Base-by-base conservation (phyloP, 1,140 invertebrate genomes). In the Drosophila rhopaloa region DNA sequence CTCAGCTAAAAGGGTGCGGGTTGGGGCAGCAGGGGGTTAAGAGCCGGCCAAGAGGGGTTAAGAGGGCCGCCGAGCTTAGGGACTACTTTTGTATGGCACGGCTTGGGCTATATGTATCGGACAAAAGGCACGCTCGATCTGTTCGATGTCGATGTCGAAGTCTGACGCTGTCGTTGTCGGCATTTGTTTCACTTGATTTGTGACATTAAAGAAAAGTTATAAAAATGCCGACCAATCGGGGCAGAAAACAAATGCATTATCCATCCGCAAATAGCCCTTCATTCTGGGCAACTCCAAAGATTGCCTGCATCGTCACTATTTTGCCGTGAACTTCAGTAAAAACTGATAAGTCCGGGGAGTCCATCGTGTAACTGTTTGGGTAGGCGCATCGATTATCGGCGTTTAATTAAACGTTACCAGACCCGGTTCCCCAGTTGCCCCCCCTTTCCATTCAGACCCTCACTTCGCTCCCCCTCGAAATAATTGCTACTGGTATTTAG, bases 401-500 rank as follows among this genome's bases (percentile, higher is more conserved):
- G 48, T 86, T 86, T 88, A 86, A 86, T 86, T 86, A 86, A 88
- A 83, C 79, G 76, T 75, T 76, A 76, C 78, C 65, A 70, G 46
- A 54, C 54, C 65, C 29, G 37, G 24, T 40, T 51, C 38, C 38
- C 32, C 47, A 29, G n/a, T 5, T 13, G 13, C 10, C 10, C 0
- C 32, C 6, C 10, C 16, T 10, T 0, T 2, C 29, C 5, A 32
- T 8, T 27, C 4, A 19, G 40, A 37, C 32, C 44, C 60, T 37
- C 50, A 40, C 70, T 38, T 16, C 40, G 29, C 60, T 46, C 40
- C 71, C 50, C 73, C 55, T 53, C 66, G 50, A 78, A 73, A 89
- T 89, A 78, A 84, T 89, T 84, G 84, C 84, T 89, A 89, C 84
- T 81, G 84, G 84, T 89, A 84, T 89, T 89, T 89, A 89, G 84